These are phyloP conservation scores for Pocota personata DNA, from an alignment of 2,888 invertebrate genomes.

Conservation along the genomic window DNA sequence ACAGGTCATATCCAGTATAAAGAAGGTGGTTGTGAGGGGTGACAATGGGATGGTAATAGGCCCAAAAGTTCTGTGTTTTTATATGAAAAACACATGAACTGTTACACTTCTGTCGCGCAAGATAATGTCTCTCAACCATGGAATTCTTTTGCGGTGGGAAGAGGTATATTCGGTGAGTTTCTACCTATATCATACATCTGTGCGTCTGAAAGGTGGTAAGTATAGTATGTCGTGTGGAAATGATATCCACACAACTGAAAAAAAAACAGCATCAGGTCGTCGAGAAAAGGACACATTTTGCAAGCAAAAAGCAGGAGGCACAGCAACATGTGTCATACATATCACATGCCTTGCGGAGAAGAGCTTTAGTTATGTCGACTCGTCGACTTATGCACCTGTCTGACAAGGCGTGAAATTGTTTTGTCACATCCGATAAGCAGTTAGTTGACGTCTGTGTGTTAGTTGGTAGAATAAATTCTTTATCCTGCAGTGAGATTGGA, in stretches of 20 bases:
- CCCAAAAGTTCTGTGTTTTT: background rate
- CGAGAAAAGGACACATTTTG: background rate
- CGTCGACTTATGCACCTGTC: conserved; percentile 22
- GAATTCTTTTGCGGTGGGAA: conserved; percentile 6
- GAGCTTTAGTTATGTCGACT: conserved; percentile 27
- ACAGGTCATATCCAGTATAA: conserved; percentile 39
- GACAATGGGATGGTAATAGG: conserved; percentile 5
- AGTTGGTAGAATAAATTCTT: background rate
- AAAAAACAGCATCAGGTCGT: background rate
- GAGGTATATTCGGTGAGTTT: background rate
- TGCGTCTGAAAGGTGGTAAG: background rate
- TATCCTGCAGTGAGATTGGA: background rate
- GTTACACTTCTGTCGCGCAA: background rate
- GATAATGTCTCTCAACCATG: conserved; percentile 22
- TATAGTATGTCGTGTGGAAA: conserved; percentile 30
- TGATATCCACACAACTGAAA: background rate
- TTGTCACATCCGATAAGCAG: conserved; percentile 54
- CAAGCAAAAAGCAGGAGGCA: background rate
- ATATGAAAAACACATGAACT: background rate
- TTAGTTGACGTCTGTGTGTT: conserved; percentile 30
- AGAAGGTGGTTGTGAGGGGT: background rate
- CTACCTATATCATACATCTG: background rate
- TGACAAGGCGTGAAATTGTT: conserved; percentile 64
- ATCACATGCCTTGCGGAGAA: conserved; percentile 11
- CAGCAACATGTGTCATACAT: conserved; percentile 59